phyloP scores from a whole-genome alignment of 2,797 vertebrate species.

The Ispidina picta region DNA sequence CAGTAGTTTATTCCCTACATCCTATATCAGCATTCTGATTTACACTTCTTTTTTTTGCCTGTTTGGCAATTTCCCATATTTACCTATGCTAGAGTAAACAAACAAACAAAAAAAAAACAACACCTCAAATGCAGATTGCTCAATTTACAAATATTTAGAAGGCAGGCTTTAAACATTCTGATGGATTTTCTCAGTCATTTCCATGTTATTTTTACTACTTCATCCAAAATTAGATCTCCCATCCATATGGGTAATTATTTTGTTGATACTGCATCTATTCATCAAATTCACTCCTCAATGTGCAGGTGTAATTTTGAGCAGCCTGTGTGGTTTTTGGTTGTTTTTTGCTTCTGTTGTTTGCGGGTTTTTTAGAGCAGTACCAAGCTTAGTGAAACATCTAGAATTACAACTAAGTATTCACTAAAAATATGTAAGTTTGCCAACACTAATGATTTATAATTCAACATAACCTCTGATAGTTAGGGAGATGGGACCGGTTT shows the following conservation, averaged over 20 bases:
- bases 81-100: background rate
- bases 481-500: background rate
- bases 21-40: background rate
- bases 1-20: background rate
- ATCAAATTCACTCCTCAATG: background rate
- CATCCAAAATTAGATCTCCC: background rate
- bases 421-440: background rate
- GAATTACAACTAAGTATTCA: background rate
- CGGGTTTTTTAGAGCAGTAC: background rate
- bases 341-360: background rate
- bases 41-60: background rate
- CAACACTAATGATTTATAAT: background rate
- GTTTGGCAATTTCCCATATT: background rate
- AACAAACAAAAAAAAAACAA: background rate
- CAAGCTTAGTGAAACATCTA: background rate
- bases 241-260: background rate
- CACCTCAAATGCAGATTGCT: background rate
- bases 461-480: background rate
- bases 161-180: background rate
- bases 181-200: background rate
- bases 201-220: background rate
- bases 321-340: fast-evolving
- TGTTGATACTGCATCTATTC: background rate
- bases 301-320: background rate
- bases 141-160: background rate